Base-by-base conservation (phyloP, 2,888 invertebrate genomes). In the Drosophila planitibia region DNA sequence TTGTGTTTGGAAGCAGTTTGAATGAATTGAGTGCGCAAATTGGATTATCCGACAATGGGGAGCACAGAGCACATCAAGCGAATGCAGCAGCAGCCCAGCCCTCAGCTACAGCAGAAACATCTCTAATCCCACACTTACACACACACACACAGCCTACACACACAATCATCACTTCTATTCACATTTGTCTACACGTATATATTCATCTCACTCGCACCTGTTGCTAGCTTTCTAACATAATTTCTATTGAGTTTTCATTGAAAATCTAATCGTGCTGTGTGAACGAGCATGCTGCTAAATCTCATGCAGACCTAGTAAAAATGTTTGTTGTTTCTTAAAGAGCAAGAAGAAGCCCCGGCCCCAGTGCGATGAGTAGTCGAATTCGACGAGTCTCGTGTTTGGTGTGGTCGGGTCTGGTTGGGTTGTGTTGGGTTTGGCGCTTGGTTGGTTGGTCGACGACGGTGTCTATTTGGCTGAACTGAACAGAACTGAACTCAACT, bases 291-390 rank as follows among this genome's bases (percentile, higher is more conserved):
- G 89, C 82, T 78, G 82, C 91, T 89, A 81, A 80, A 80, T 79
- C 81, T 92, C 87, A 92, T 93, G 93, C 83, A 89, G 91, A 85
- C 93, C 93, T 93, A 91, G 87, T 93, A 92, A 83, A 91, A 93
- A 93, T 93, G 93, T 93, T 93, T 93, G 93, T 93, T 93, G 92
- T 92, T 91, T 92, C 90, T 92, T 89, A 91, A 92, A 92, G 91
- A 91, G 86, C 85, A 86, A 88, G 85, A 83, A 83, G 83, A 83
- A 82, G 90, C 81, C 89, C 82, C 81, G 64, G 71, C 75, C 71
- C 57, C 70, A 71, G 67, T 64, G 49, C 74, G 70, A 51, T 22
- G 49, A 22, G 49, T 28, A 57, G 19, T 55, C 54, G 54, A 55
- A 35, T 55, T 37, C 25, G 25, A 25, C 22, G 35, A 22, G 28